These are phyloP conservation scores for Xiphorhynchus erythropygius DNA, from an alignment of 2,797 vertebrate genomes.

Conservation along the genomic window DNA sequence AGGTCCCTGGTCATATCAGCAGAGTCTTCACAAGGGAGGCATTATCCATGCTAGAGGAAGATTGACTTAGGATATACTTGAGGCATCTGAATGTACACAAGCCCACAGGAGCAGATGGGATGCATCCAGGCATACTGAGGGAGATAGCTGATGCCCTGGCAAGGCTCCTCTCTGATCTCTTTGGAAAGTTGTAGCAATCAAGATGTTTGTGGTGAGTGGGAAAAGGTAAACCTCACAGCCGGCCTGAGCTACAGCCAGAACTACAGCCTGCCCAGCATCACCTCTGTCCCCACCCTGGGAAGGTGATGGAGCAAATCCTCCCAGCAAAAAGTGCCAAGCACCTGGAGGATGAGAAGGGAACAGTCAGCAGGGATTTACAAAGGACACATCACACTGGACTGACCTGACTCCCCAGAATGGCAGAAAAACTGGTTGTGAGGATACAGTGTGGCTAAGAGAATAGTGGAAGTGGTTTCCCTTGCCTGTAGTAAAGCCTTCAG, in stretches of 20 bases:
- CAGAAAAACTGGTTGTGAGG: not conserved
- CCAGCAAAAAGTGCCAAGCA: not conserved
- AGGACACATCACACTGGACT: not conserved
- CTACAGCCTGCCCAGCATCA: not conserved
- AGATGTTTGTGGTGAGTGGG: not conserved
- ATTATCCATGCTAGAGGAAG: not conserved
- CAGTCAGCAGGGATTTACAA: not conserved
- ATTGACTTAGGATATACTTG: not conserved
- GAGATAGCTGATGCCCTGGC: not conserved
- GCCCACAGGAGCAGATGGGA: not conserved
- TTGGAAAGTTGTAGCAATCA: not conserved
- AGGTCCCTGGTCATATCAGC: not conserved
- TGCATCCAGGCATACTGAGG: not conserved
- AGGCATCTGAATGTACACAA: not conserved
- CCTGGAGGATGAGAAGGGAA: not conserved
- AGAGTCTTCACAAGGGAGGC: not conserved
- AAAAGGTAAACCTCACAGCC: not conserved
- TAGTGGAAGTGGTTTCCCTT: not conserved
- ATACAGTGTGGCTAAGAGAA: not conserved
- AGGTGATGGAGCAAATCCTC: not conserved
- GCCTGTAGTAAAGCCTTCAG: not conserved
- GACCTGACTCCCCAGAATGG: no score
- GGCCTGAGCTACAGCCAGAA: not conserved
- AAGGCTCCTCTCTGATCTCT: not conserved
- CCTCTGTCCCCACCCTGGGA: not conserved